A percentile compares a stretch with the other conserved stretches of the same genome.
These are phyloP conservation scores for Nasonia giraulti DNA, from an alignment of 1,140 invertebrate species.

Conservation along the genomic window DNA sequence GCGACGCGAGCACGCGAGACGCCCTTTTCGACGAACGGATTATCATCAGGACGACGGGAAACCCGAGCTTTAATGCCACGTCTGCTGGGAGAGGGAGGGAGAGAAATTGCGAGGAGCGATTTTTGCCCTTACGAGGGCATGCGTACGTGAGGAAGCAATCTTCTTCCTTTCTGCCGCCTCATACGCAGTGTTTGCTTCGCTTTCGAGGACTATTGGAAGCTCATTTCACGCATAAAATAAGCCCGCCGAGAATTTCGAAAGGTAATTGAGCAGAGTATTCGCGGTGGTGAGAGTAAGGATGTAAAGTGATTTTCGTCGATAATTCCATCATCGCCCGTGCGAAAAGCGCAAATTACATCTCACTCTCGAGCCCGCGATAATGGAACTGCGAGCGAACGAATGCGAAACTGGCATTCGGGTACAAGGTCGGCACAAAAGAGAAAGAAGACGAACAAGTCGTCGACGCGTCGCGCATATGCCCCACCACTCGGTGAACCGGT, in stretches of 20 bases:
- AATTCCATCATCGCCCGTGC: not conserved
- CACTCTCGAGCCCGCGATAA: not conserved
- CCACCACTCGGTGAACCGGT: not conserved
- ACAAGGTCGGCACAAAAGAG: slow-evolving; percentile 40
- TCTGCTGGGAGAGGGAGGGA: too few relatives aligned
- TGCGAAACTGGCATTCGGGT: slow-evolving; percentile 28
- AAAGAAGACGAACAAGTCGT: slow-evolving; percentile 27
- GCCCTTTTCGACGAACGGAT: slow-evolving; percentile 13
- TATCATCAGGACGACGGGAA: not conserved
- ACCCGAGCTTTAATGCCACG: not conserved
- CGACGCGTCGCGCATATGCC: not conserved
- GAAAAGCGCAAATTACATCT: not conserved
- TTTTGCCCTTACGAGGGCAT: not conserved
- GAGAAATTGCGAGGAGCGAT: not conserved
- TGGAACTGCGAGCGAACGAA: not conserved
- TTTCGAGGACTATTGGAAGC: too few relatives aligned
- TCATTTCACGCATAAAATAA: too few relatives aligned
- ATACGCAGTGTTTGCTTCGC: too few relatives aligned
- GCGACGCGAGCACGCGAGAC: slow-evolving; percentile 11
- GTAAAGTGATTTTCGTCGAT: not conserved
- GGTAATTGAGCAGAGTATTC: too few relatives aligned
- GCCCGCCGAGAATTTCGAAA: too few relatives aligned
- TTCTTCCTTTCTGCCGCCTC: too few relatives aligned
- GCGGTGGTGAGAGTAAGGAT: too few relatives aligned
- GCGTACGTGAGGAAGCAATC: not conserved